Evolutionary conservation across 1,140 invertebrate species (phyloP), one percentile per base, ranked within the genome.

Genomic region (Notospermus geniculatus): DNA sequence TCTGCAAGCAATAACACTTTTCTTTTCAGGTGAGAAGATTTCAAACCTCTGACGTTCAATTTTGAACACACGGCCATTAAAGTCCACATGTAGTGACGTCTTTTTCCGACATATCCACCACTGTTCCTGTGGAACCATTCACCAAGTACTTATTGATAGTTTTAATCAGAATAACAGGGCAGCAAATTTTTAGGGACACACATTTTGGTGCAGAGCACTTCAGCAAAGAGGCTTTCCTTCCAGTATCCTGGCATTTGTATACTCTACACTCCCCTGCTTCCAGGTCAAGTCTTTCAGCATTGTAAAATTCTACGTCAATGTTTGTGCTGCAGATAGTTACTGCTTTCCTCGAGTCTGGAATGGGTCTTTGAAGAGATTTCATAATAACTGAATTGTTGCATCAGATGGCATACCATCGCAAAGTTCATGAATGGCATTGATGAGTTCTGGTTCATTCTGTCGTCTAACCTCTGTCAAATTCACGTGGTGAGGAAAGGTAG

Each of bases 401-500:
- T 50, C 46, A 7, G 46, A 19, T 23, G 25, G 19, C 4, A 4
- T 50, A 7, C 46, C 46, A 5, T 27, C 25, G 46, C 19, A 50
- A 5, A 50, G 19, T 27, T 19, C 46, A 50, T 50, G n/a, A 5
- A 50, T 50, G 9, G 46, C 46, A 7, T 50, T 4, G n/a, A 50
- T n/a, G n/a, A 50, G 25, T 23, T 19, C 46, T 23, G 25, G 4
- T 23, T 50, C 46, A 50, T 27, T 50, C n/a, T 50, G 46, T 23
- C 46, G 5, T 9, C 9, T 27, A 4, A 50, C 46, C n/a, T 50
- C 19, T n/a, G n/a, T 27, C 46, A 50, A 50, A 50, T 23, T 50
- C 4, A 19, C n/a, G 9, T 23, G 19, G n/a, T 53, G 17, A 23
- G 28, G 17, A 60, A 58, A 22, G 62, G 28, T 25, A 45, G 50